phyloP scores from a whole-genome alignment of 1,140 invertebrate genomes.

The Drosophila sp. region DNA sequence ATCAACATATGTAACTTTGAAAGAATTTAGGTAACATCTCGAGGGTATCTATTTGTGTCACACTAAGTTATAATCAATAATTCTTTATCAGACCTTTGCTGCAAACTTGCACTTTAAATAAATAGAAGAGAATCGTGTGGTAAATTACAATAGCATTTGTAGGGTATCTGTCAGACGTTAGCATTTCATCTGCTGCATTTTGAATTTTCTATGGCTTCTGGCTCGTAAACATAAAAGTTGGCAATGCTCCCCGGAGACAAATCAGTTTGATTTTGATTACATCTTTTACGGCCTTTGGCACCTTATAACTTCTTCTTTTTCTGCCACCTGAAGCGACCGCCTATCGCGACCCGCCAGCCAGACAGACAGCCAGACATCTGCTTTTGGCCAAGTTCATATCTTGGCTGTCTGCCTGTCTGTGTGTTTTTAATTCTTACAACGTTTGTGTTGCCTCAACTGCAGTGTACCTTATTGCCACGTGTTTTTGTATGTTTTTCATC shows the following conservation, averaged over 20 bases:
- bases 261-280: slow-evolving; percentile 83
- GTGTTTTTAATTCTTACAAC: slow-evolving; percentile 39
- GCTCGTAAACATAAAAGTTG: slow-evolving; percentile 80
- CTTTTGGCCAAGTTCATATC: slow-evolving; percentile 28
- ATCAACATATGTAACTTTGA: no score
- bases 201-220: slow-evolving; percentile 10
- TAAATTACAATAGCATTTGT: no score
- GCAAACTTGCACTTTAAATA: no score
- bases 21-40: no score
- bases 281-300: slow-evolving; percentile 81
- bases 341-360: slow-evolving; percentile 14
- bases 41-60: no score
- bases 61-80: no score
- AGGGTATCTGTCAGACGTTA: not conserved
- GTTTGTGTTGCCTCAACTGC: slow-evolving; percentile 33
- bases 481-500: slow-evolving; percentile 67
- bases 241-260: slow-evolving; percentile 77
- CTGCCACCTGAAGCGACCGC: slow-evolving; percentile 36
- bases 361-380: not conserved
- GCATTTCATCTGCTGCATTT: not conserved
- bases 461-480: slow-evolving; percentile 58
- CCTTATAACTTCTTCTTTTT: slow-evolving; percentile 73
- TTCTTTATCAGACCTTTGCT: no score
- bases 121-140: no score
- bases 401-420: not conserved